Percentiles rank a stretch among this genome's conserved stretches.
phyloP scores from a whole-genome alignment of 2,113 vertebrate genomes.

The Callocephalon fimbriatum region DNA sequence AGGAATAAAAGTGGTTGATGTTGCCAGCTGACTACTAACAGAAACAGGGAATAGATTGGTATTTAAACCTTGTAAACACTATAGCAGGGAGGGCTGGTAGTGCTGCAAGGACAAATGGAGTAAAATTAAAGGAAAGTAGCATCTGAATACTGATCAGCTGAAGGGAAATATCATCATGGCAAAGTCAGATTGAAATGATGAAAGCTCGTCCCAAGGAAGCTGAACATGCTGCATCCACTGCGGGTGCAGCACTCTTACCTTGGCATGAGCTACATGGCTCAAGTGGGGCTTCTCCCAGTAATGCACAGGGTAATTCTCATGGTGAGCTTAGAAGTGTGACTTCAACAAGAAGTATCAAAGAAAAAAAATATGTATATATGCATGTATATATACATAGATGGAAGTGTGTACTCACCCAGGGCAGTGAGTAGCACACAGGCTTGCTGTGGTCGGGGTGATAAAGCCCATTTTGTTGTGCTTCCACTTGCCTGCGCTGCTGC shows the following conservation, averaged over 20 bases:
- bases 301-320: not conserved
- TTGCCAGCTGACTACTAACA: not conserved
- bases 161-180: not conserved
- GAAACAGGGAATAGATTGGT: not conserved
- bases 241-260: fast-evolving
- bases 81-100: not conserved
- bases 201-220: not conserved
- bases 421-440: not conserved
- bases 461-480: not conserved
- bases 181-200: not conserved
- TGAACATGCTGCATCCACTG: not conserved
- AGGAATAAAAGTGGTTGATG: not conserved
- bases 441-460: not conserved
- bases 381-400: not conserved
- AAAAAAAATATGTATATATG: not conserved
- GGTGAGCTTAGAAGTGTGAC: fast-evolving
- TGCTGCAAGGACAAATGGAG: not conserved
- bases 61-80: not conserved
- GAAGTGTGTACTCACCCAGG: not conserved
- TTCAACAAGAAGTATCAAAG: not conserved
- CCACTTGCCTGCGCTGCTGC: fast-evolving
- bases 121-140: not conserved
- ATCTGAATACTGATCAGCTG: not conserved
- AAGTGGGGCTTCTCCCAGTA: not conserved
- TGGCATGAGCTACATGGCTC: fast-evolving